Percentiles rank a stretch among this genome's conserved stretches.
Evolutionary conservation across 2,113 vertebrate species (phyloP).

Genomic region (Thamnaconus septentrionalis): DNA sequence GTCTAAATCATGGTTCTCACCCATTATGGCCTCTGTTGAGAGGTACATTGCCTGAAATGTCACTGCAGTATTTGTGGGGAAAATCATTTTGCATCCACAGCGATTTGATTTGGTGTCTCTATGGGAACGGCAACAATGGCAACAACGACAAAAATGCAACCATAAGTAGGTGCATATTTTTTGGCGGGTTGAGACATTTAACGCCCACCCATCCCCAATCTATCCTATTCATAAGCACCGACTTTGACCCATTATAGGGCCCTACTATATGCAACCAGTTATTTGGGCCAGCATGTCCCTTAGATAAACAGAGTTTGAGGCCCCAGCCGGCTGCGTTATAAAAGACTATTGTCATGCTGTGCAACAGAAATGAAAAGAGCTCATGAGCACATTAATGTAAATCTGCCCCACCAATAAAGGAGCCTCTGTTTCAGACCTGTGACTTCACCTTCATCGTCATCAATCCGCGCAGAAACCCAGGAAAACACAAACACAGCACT

Average conservation of each 20-base stretch:
- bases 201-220: conserved; percentile 48
- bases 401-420: conserved; percentile 16
- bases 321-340: background rate
- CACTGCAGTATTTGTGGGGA: background rate
- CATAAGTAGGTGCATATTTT: background rate
- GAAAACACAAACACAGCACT: too few relatives aligned
- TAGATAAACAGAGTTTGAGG: conserved; percentile 30
- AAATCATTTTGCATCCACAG: background rate
- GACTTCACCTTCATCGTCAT: background rate
- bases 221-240: conserved; percentile 43
- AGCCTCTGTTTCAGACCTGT: background rate
- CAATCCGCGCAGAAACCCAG: too few relatives aligned
- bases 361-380: background rate
- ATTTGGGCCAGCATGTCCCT: conserved; percentile 34
- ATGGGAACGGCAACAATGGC: background rate
- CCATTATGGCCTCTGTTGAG: too few relatives aligned
- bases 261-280: conserved; percentile 34
- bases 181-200: conserved; percentile 7
- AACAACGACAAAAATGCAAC: background rate
- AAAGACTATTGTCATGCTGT: conserved; percentile 24
- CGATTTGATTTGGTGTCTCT: background rate
- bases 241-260: conserved; percentile 14
- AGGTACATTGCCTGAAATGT: background rate
- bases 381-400: conserved; percentile 23
- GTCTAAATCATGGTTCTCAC: too few relatives aligned